Percentiles rank a stretch among this genome's conserved stretches.
phyloP scores from a whole-genome alignment of 2,113 vertebrate species.

The Catharus bicknelli region DNA sequence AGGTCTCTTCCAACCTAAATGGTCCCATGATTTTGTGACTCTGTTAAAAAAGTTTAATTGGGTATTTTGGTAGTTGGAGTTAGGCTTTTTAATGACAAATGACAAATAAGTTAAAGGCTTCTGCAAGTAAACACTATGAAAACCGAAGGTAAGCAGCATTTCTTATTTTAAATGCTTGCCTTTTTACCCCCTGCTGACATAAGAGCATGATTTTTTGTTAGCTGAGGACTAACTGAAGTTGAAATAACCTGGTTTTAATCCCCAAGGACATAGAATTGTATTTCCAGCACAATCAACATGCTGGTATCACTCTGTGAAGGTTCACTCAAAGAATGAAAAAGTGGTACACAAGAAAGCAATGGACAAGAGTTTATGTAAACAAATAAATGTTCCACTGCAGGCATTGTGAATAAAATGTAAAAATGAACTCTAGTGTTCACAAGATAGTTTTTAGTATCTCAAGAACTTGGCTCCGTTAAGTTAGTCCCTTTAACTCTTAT shows the following conservation, averaged over 20 bases:
- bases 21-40: neutral
- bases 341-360: neutral
- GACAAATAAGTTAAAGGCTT: slow-evolving; percentile 62
- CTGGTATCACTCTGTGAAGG: neutral
- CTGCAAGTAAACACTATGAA: slow-evolving; percentile 57
- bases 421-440: neutral
- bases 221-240: neutral
- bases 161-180: neutral
- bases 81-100: slow-evolving; percentile 60
- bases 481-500: neutral
- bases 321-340: neutral
- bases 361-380: neutral
- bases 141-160: slow-evolving; percentile 38
- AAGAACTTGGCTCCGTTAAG: neutral
- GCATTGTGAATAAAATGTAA: neutral
- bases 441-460: neutral
- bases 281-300: neutral
- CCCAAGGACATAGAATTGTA: neutral
- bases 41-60: slow-evolving; percentile 52
- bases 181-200: neutral
- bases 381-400: neutral
- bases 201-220: neutral
- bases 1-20: neutral
- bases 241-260: neutral
- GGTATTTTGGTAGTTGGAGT: slow-evolving; percentile 31